These are phyloP conservation scores for Periphyllus acericola DNA, from an alignment of 2,888 invertebrate species.

Conservation along the genomic window DNA sequence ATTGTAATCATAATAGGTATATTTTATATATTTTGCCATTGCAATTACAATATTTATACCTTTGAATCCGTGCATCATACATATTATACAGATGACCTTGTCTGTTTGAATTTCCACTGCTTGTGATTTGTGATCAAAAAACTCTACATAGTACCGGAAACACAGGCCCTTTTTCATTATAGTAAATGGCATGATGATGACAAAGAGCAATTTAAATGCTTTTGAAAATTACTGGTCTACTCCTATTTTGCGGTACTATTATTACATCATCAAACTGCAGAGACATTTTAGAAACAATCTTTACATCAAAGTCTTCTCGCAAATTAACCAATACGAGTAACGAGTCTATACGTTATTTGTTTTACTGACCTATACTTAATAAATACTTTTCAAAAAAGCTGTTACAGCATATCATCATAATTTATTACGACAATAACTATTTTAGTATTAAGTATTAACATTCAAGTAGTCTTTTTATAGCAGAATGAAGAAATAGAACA, in stretches of 20 bases:
- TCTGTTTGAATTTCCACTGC: not conserved
- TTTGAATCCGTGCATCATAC: not conserved
- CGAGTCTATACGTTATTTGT: no score
- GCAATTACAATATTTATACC: no score
- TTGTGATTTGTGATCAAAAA: not conserved
- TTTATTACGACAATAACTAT: no score
- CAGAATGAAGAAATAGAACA: no score
- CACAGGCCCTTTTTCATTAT: not conserved
- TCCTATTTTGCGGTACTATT: not conserved
- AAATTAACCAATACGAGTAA: no score
- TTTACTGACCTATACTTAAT: no score
- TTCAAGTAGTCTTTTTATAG: no score
- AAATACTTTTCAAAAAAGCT: no score
- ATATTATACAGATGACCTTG: not conserved
- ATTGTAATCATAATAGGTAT: no score
- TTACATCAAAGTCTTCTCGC: not conserved
- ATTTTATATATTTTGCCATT: no score
- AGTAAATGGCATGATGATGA: not conserved
- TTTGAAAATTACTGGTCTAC: not conserved
- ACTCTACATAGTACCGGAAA: not conserved
- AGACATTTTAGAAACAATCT: not conserved
- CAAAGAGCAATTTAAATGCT: constrained; percentile 11
- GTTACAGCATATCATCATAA: no score
- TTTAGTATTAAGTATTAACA: no score
- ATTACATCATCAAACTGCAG: not conserved